Evolutionary conservation across 2,888 invertebrate genomes (phyloP).

Genomic region (Conchocele bisecta): DNA sequence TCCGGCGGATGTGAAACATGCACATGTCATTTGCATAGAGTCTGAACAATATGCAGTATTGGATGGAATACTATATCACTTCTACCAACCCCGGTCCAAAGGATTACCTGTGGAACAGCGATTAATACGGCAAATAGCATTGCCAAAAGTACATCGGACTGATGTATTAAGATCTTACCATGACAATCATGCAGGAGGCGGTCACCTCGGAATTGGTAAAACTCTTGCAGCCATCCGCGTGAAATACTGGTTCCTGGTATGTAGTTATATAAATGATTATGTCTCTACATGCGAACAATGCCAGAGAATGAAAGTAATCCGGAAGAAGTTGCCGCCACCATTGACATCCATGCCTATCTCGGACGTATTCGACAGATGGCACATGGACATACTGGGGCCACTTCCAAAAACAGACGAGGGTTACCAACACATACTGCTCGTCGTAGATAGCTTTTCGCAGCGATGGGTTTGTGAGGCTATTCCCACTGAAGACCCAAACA

Average conservation of each 20-base stretch:
- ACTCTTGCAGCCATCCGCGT: slow-evolving; percentile 15
- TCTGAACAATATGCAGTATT: background rate
- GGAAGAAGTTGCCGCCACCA: slow-evolving; percentile 19
- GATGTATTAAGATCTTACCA: slow-evolving; percentile 27
- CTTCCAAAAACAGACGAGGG: slow-evolving; percentile 4
- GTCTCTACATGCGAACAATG: slow-evolving; percentile 34
- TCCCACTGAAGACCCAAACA: slow-evolving; percentile 29
- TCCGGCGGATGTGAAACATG: slow-evolving; percentile 11
- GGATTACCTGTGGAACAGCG: slow-evolving; percentile 2
- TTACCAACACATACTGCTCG: slow-evolving; percentile 16
- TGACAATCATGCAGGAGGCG: slow-evolving; percentile 35
- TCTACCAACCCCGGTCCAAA: slow-evolving; percentile 19
- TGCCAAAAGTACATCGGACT: slow-evolving; percentile 21
- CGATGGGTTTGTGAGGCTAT: slow-evolving; percentile 40
- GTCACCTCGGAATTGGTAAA: slow-evolving; percentile 35
- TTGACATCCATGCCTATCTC: slow-evolving; percentile 16
- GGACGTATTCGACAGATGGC: slow-evolving; percentile 7
- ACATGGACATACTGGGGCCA: slow-evolving; percentile 19
- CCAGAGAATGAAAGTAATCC: slow-evolving; percentile 28
- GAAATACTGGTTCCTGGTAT: slow-evolving; percentile 46
- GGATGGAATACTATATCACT: slow-evolving; percentile 12
- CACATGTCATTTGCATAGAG: background rate
- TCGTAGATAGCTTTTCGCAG: slow-evolving; percentile 37
- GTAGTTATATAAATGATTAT: slow-evolving; percentile 28
- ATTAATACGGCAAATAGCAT: slow-evolving; percentile 31